These are phyloP conservation scores for Lampris megalopsis DNA, from an alignment of 2,113 vertebrate genomes.

Conservation along the genomic window DNA sequence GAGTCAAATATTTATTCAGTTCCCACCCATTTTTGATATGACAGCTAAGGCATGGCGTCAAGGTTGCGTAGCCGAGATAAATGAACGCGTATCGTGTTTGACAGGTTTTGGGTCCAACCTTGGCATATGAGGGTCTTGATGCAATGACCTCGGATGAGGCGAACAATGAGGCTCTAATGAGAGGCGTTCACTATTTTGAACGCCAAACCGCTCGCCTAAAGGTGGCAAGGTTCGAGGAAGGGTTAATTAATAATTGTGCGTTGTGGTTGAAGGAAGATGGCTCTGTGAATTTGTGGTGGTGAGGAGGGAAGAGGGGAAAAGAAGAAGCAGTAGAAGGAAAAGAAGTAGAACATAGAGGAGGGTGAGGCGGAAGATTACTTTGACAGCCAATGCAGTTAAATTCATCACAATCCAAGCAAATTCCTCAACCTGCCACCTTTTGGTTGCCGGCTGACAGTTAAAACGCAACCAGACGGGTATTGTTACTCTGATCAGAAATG, in stretches of 20 bases:
- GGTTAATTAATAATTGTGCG: slow-evolving; percentile 8
- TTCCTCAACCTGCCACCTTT: no score
- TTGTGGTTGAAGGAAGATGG: slow-evolving; percentile 9
- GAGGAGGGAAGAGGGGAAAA: slow-evolving; percentile 19
- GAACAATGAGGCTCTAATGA: slow-evolving; percentile 54
- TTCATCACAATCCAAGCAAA: no score
- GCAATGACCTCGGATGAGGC: neutral
- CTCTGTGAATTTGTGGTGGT: neutral
- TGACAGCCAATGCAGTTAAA: no score
- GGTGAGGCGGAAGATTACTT: neutral
- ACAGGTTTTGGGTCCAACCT: slow-evolving; percentile 54
- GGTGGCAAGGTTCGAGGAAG: slow-evolving; percentile 35
- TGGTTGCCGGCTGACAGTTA: no score
- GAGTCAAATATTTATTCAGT: slow-evolving; percentile 74
- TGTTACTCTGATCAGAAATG: neutral
- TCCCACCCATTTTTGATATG: slow-evolving; percentile 70
- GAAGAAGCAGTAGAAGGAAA: neutral
- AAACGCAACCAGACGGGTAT: no score
- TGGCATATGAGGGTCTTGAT: slow-evolving; percentile 28
- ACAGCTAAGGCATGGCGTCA: slow-evolving; percentile 59
- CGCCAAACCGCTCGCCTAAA: slow-evolving; percentile 32
- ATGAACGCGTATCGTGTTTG: slow-evolving; percentile 62
- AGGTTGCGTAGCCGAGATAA: slow-evolving; percentile 66
- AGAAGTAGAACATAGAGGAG: neutral
- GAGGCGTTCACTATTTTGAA: slow-evolving; percentile 38